Evolutionary conservation across 2,797 vertebrate species (phyloP).

Genomic region (Rachycentron canadum): DNA sequence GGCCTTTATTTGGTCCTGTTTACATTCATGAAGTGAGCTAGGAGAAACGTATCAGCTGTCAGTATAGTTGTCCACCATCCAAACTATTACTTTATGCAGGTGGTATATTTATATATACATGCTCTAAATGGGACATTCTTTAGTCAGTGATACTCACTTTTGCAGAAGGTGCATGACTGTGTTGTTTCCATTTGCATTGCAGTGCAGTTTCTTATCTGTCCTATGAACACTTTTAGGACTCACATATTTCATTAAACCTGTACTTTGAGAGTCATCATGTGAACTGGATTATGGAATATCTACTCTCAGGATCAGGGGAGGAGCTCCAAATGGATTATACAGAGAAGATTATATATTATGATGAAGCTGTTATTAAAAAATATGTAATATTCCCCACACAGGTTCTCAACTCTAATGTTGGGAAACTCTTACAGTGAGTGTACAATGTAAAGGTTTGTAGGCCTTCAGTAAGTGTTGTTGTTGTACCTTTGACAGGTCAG

Average conservation of each 20-base stretch:
- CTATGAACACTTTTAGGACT: not conserved
- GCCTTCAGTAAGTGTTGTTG: conserved; percentile 75
- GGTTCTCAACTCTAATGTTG: not conserved
- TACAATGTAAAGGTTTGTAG: conserved; percentile 20
- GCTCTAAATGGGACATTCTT: not conserved
- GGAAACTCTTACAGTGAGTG: conserved; percentile 9
- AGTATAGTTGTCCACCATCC: too few relatives aligned
- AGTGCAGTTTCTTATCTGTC: not conserved
- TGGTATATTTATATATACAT: not conserved
- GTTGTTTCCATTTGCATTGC: not conserved
- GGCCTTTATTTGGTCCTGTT: not conserved
- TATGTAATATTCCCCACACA: not conserved
- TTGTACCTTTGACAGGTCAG: conserved; percentile 85
- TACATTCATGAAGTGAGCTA: not conserved
- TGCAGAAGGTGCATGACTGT: not conserved
- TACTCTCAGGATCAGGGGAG: not conserved
- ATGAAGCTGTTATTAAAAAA: not conserved
- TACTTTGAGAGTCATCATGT: not conserved
- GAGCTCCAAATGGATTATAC: not conserved
- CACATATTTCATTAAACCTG: not conserved
- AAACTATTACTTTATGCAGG: not conserved
- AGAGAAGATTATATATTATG: not conserved
- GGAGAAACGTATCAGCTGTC: not conserved
- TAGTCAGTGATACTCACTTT: not conserved
- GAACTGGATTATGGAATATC: not conserved